Base-by-base conservation (phyloP, 2,888 invertebrate species). In the Leptinotarsa juncta region DNA sequence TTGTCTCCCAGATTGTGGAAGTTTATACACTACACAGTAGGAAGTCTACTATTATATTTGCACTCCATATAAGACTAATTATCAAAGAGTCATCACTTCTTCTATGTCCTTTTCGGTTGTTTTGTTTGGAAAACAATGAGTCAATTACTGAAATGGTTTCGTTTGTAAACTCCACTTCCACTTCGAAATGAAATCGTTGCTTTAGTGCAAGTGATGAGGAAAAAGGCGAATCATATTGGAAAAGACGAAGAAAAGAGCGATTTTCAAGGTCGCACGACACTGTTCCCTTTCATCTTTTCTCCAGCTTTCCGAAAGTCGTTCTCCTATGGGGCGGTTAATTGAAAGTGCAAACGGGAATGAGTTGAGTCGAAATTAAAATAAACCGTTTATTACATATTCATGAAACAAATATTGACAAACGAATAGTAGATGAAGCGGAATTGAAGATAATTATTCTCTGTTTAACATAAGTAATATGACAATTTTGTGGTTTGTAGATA, bases 251-350 rank as follows among this genome's bases (percentile, higher is more conserved):
- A 77, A 74, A 73, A 76, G 71, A 80, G 79, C 76, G 79, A 78
- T 62, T 74, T 73, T 70, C 71, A 51, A 48, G 60, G 55, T 70
- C 77, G 74, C 76, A 78, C 79, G 75, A 79, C 74, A 78, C 82
- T 82, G 81, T 82, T 81, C 81, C 80, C 81, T 80, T 75, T 78
- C 78, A 81, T 80, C 78, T 76, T 78, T 79, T 80, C 81, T 80
- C 82, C 67, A 67, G 66, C 51, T 66, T 62, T 60, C 32, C 70
- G 70, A 70, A 73, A 73, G 66, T 51, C 51, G 51, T 51, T n/a
- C 16, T 16, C 3, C 18, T 53, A n/a, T 18, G n/a, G n/a, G n/a
- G 53, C 16, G n/a, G 53, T 53, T 53, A 16, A 53, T 53, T 53
- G 18, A 18, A 51, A 16, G 51, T 51, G n/a, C 51, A 5, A 51